phyloP scores from a whole-genome alignment of 2,888 invertebrate genomes.

The Keiferia lycopersicella region DNA sequence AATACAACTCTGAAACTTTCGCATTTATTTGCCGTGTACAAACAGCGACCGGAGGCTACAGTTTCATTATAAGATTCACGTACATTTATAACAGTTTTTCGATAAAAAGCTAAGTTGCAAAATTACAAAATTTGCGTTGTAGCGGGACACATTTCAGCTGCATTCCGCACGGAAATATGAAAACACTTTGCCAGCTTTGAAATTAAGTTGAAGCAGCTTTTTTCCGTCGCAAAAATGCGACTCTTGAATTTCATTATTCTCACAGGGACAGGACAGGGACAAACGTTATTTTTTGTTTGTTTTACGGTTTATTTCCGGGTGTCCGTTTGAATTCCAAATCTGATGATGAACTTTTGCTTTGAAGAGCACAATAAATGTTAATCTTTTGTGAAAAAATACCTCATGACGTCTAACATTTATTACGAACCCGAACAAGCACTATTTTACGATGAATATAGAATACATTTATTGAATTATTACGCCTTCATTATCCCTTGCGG shows the following conservation, averaged over 20 bases:
- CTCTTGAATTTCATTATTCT: conserved; percentile 7
- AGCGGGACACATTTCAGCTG: conserved; percentile 10
- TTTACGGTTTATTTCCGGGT: neutral
- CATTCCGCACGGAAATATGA: conserved; percentile 3
- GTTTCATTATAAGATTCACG: no score
- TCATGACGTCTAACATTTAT: no score
- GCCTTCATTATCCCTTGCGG: no score
- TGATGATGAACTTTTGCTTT: neutral
- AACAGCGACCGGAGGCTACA: no score
- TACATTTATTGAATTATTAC: no score
- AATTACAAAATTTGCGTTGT: neutral
- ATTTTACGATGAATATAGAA: no score
- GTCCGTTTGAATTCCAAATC: neutral
- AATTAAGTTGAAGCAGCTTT: conserved; percentile 7
- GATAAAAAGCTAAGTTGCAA: neutral
- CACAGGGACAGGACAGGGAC: neutral
- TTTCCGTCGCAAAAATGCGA: conserved; percentile 20
- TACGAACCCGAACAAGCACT: no score
- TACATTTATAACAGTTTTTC: neutral
- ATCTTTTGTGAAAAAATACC: neutral
- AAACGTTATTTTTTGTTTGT: conserved; percentile 1
- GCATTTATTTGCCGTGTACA: no score
- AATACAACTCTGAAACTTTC: no score
- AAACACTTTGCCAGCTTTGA: conserved; percentile 3
- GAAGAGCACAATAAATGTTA: neutral